Evolutionary conservation across 2,113 vertebrate genomes (phyloP).

Genomic region (Phalacrocorax aristotelis): DNA sequence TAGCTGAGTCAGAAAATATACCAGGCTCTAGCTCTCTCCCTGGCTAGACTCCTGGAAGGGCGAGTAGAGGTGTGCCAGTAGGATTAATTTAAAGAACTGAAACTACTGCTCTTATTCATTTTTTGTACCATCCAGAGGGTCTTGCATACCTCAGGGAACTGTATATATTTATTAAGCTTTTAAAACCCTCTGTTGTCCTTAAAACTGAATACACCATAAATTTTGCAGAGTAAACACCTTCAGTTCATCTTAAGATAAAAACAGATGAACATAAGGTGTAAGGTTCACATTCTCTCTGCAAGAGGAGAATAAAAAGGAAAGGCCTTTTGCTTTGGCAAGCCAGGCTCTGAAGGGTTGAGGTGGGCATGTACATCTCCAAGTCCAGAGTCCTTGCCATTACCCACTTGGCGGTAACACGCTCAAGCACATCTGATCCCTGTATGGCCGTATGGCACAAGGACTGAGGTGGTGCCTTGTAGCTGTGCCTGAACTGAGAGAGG

Average conservation of each 20-base stretch:
- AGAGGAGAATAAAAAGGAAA: background rate
- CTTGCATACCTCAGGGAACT: background rate
- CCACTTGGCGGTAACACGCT: background rate
- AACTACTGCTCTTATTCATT: background rate
- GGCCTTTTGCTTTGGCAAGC: background rate
- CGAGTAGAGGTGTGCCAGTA: background rate
- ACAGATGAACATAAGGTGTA: fast-evolving
- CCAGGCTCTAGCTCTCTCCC: background rate
- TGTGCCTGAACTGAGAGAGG: background rate
- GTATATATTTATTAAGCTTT: background rate
- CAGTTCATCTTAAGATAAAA: background rate
- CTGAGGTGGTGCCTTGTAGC: background rate
- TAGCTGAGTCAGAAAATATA: background rate
- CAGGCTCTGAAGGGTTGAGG: background rate
- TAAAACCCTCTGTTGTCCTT: background rate
- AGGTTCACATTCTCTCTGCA: background rate
- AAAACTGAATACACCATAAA: background rate
- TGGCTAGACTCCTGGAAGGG: background rate
- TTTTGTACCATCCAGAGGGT: background rate
- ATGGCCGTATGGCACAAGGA: background rate
- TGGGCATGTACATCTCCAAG: background rate
- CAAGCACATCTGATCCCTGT: background rate
- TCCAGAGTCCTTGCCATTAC: background rate
- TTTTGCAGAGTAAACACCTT: background rate
- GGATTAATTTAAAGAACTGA: background rate